These are phyloP conservation scores for Drosophila kuntzei DNA, from an alignment of 2,888 invertebrate species.

Conservation along the genomic window DNA sequence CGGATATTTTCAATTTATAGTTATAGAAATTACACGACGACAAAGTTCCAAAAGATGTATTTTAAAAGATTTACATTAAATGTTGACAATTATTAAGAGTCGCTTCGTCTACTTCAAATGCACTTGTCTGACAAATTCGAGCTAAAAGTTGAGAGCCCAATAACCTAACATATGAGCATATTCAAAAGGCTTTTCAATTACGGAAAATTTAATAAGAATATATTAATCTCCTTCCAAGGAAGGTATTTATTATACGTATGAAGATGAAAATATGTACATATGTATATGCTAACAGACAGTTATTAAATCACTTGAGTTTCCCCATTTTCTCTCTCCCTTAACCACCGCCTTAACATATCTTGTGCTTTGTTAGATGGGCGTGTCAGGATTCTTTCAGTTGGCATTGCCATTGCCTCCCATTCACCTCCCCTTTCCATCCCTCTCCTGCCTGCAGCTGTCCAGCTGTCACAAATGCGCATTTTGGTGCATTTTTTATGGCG, in stretches of 20 bases:
- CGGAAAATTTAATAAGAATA: slow-evolving; percentile 9
- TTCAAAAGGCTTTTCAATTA: slow-evolving; percentile 2
- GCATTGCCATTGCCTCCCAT: background rate
- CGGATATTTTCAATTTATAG: too few relatives aligned
- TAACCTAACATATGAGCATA: background rate
- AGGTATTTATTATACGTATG: slow-evolving; percentile 19
- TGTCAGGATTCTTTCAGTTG: slow-evolving; percentile 1
- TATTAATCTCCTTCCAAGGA: slow-evolving; percentile 3
- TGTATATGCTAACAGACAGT: slow-evolving; percentile 31
- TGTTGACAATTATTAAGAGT: background rate
- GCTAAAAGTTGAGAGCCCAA: background rate
- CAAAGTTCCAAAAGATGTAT: too few relatives aligned
- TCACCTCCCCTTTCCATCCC: background rate
- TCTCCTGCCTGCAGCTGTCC: slow-evolving; percentile 32
- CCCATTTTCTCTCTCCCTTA: background rate
- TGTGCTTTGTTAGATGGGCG: slow-evolving; percentile 17
- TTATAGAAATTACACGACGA: too few relatives aligned
- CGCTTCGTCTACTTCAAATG: background rate
- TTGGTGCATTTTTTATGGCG: slow-evolving; percentile 57
- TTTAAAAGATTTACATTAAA: background rate
- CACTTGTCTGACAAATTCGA: background rate
- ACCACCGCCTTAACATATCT: too few relatives aligned
- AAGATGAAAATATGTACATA: slow-evolving; percentile 9
- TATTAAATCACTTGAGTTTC: slow-evolving; percentile 42
- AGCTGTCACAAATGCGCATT: slow-evolving; percentile 65